phyloP scores from a whole-genome alignment of 2,797 vertebrate species.

The Echiichthys vipera region DNA sequence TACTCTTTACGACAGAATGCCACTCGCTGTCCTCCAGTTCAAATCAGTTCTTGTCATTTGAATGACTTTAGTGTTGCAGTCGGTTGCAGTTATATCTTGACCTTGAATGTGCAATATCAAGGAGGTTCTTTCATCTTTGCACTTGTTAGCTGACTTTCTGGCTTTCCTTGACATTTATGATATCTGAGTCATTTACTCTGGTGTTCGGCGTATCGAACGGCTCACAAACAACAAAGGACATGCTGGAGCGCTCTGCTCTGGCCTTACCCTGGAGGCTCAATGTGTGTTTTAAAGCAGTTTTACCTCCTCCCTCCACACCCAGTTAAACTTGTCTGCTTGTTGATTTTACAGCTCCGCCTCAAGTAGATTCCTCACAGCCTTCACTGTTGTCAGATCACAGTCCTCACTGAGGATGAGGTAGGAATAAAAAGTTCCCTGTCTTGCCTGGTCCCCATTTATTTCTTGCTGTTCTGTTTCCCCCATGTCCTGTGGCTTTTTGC shows the following conservation, averaged over 20 bases:
- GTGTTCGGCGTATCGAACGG: neutral
- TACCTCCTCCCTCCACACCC: neutral
- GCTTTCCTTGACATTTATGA: constrained; percentile 10
- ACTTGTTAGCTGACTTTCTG: neutral
- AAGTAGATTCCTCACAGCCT: neutral
- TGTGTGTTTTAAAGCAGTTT: neutral
- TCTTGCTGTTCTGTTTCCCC: neutral
- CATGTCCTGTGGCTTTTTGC: neutral
- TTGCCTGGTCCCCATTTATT: neutral
- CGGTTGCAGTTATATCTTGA: neutral
- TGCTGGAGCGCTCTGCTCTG: neutral
- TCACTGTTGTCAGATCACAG: constrained; percentile 3
- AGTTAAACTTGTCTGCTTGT: constrained; percentile 2
- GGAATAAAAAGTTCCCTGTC: neutral
- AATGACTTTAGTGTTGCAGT: neutral
- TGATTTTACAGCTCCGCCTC: constrained; percentile 8
- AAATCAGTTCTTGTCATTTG: too few relatives aligned
- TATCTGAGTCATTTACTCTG: neutral
- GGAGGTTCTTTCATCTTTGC: neutral
- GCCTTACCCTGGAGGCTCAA: neutral
- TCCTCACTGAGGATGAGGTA: neutral
- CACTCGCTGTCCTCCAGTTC: too few relatives aligned
- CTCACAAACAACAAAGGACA: neutral
- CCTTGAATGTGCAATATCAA: neutral
- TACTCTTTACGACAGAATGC: too few relatives aligned